phyloP scores from a whole-genome alignment of 2,113 vertebrate species.

The Sisor rabdophorus region DNA sequence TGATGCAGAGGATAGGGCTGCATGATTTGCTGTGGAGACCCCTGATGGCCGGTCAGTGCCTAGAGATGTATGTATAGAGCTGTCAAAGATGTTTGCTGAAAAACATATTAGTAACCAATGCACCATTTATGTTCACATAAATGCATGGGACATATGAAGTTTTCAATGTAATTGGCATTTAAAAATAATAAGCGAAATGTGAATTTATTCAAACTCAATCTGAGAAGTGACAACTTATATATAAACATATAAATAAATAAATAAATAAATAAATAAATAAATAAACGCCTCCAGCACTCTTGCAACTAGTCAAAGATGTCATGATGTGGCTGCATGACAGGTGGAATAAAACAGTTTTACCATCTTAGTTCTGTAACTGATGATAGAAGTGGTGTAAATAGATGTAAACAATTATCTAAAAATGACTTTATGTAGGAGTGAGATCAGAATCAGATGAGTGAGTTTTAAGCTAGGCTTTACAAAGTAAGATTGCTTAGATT shows the following conservation, averaged over 20 bases:
- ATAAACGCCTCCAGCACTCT: background rate
- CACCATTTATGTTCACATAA: background rate
- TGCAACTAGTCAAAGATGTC: background rate
- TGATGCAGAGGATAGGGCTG: no score
- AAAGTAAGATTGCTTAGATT: background rate
- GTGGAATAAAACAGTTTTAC: background rate
- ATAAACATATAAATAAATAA: constrained; percentile 16
- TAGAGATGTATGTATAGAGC: background rate
- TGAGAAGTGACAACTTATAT: background rate
- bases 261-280: constrained; percentile 15
- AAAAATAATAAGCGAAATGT: background rate
- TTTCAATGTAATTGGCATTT: background rate
- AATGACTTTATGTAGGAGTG: background rate
- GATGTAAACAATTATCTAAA: background rate
- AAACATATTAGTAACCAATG: background rate
- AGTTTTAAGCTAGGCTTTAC: background rate
- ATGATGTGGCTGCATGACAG: background rate
- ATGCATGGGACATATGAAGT: background rate
- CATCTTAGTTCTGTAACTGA: background rate
- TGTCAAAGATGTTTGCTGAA: background rate
- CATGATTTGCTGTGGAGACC: no score
- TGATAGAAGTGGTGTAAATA: background rate
- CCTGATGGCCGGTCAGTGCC: background rate
- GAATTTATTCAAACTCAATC: background rate
- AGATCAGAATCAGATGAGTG: background rate